Evolutionary conservation across 2,888 invertebrate species (phyloP).

Genomic region (Conistra vaccinii): DNA sequence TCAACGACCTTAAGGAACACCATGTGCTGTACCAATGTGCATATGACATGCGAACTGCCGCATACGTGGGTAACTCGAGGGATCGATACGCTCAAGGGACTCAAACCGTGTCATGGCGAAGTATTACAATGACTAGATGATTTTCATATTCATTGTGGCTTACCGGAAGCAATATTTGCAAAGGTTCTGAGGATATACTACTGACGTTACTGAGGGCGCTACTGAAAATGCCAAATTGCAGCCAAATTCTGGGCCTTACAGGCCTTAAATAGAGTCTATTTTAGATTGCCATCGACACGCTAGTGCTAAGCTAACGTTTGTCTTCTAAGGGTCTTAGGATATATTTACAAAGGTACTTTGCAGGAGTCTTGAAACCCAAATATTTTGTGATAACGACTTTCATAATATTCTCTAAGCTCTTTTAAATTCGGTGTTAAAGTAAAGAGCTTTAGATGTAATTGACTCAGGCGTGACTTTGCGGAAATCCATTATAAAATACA

Average conservation of each 20-base stretch:
- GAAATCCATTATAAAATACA: too few relatives aligned
- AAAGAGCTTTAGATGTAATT: not conserved
- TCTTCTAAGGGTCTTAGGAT: not conserved
- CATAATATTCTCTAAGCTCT: not conserved
- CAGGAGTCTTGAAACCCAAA: not conserved
- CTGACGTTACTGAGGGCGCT: not conserved
- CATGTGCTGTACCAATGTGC: constrained; percentile 52
- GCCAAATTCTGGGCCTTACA: not conserved
- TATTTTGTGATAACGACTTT: too few relatives aligned
- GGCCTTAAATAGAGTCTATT: not conserved
- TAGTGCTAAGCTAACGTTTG: not conserved
- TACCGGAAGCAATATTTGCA: not conserved
- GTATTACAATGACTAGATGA: constrained; percentile 20
- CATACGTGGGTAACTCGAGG: constrained; percentile 20
- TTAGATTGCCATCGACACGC: not conserved
- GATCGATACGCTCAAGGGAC: constrained; percentile 46
- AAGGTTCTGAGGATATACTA: not conserved
- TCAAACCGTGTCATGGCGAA: constrained; percentile 29
- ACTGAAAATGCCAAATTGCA: not conserved
- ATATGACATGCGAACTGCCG: constrained; percentile 48
- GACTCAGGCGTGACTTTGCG: too few relatives aligned
- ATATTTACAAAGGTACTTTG: not conserved
- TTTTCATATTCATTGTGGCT: constrained; percentile 9
- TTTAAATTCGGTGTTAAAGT: not conserved
- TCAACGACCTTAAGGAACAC: constrained; percentile 33